Percentiles rank a stretch among this genome's conserved stretches.
Evolutionary conservation across 2,113 vertebrate species (phyloP).

Genomic region (Clarias gariepinus): DNA sequence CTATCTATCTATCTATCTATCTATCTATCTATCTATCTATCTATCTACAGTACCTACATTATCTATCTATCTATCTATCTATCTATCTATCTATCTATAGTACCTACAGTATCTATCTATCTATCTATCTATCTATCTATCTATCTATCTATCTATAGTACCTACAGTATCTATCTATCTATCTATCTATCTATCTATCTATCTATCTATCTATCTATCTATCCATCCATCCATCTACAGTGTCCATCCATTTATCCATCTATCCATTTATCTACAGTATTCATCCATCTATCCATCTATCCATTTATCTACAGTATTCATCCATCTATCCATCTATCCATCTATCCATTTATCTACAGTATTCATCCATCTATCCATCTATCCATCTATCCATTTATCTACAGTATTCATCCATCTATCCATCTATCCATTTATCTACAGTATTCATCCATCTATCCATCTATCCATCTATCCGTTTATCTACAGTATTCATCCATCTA

Average conservation of each 20-base stretch:
- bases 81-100: background rate
- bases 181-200: background rate
- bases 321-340: background rate
- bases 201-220: background rate
- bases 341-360: background rate
- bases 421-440: background rate
- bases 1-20: background rate
- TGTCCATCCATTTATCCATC: too few relatives aligned
- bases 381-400: background rate
- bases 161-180: too few relatives aligned
- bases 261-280: background rate
- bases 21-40: background rate
- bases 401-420: too few relatives aligned
- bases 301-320: background rate
- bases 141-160: background rate
- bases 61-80: background rate
- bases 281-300: background rate
- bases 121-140: background rate
- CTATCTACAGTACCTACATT: too few relatives aligned
- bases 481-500: too few relatives aligned
- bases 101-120: too few relatives aligned
- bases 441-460: background rate
- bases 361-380: too few relatives aligned
- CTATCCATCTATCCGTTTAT: background rate
- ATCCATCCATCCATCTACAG: too few relatives aligned